Evolutionary conservation across 2,113 vertebrate genomes (phyloP).

Genomic region (Ornithorhynchus anatinus): DNA sequence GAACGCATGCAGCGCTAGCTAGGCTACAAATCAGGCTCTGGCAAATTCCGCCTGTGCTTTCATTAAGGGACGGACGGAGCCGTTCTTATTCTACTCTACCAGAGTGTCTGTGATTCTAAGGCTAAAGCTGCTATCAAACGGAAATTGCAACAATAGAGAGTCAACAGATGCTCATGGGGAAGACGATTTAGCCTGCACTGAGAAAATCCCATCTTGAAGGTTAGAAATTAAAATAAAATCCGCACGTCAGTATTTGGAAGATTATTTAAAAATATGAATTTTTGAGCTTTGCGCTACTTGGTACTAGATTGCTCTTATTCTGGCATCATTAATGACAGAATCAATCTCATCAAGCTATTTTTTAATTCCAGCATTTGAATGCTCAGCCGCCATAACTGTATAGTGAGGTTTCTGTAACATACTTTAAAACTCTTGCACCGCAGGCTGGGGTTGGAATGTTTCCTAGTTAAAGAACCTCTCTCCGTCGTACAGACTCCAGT

Average conservation of each 20-base stretch:
- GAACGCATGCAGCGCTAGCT: slow-evolving; percentile 11
- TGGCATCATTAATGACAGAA: not conserved
- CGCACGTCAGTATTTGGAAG: not conserved
- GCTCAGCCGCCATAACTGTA: not conserved
- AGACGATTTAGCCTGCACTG: not conserved
- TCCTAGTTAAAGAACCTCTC: not conserved
- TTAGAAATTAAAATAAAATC: not conserved
- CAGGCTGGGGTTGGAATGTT: not conserved
- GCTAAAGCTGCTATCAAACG: not conserved
- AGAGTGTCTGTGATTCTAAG: not conserved
- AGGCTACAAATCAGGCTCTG: slow-evolving; percentile 15
- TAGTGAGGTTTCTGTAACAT: not conserved
- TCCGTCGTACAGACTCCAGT: not conserved
- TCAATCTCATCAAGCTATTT: not conserved
- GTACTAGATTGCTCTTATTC: not conserved
- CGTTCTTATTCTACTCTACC: not conserved
- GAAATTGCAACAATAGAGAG: not conserved
- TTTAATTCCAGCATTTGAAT: slow-evolving; percentile 3
- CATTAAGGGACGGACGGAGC: slow-evolving; percentile 13
- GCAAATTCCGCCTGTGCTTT: slow-evolving; percentile 43
- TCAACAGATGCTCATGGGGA: not conserved
- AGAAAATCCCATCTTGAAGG: not conserved
- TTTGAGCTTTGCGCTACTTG: not conserved
- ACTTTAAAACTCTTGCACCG: not conserved
- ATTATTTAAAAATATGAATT: not conserved